phyloP scores from a whole-genome alignment of 2,113 vertebrate species.

The Electrona antarctica region DNA sequence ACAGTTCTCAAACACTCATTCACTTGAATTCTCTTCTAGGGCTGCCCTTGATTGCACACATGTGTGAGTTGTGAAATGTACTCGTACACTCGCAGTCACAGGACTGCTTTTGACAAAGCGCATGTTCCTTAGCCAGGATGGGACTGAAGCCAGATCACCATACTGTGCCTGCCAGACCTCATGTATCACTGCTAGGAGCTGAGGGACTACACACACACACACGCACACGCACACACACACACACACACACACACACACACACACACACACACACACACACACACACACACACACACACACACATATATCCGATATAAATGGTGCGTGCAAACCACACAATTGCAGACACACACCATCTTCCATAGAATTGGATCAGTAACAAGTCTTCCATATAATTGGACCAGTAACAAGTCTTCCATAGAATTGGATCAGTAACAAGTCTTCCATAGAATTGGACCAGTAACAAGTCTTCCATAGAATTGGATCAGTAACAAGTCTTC shows the following conservation, averaged over 20 bases:
- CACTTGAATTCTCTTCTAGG: too few relatives aligned
- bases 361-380: slow-evolving; percentile 53
- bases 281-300: not conserved
- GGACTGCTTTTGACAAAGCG: slow-evolving; percentile 56
- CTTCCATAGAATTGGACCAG: too few relatives aligned
- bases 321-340: too few relatives aligned
- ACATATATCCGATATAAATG: too few relatives aligned
- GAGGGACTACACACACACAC: slow-evolving; percentile 55
- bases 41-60: too few relatives aligned
- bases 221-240: slow-evolving; percentile 46
- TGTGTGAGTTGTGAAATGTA: too few relatives aligned
- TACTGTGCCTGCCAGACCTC: slow-evolving; percentile 66
- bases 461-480: too few relatives aligned
- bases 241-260: not conserved
- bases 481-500: too few relatives aligned
- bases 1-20: too few relatives aligned
- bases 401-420: too few relatives aligned
- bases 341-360: slow-evolving; percentile 47
- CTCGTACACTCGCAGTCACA: not conserved
- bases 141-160: slow-evolving; percentile 68
- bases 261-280: not conserved
- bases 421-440: too few relatives aligned
- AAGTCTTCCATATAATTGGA: too few relatives aligned
- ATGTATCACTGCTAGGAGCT: slow-evolving; percentile 67
- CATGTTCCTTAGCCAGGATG: slow-evolving; percentile 63